Base-by-base conservation (phyloP, 2,113 vertebrate genomes). In the Phalacrocorax brasilianus region DNA sequence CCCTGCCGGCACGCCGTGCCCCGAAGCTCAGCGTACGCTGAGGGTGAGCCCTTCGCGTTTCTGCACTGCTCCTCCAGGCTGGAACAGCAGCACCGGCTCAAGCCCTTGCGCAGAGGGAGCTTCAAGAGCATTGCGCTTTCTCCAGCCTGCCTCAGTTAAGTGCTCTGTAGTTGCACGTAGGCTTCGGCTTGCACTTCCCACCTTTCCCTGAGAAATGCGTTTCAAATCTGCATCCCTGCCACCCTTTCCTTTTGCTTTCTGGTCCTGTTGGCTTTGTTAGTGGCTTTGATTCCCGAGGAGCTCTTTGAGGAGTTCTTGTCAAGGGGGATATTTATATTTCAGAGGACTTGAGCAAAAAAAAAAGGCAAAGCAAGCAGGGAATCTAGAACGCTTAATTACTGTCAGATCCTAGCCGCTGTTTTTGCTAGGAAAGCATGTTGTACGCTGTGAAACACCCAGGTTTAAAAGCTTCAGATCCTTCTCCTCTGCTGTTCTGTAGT, bases 1-100 rank as follows among this genome's bases (percentile, higher is more conserved):
- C 32, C 83, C 55, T 21, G 45, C 52, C 3, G 1, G 23, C 30
- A 20, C 9, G 2, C 47, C 5, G 0, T 8, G 27, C 24, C 63
- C 55, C 47, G 63, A 20, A 8, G 4, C 19, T 13, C 1, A 0
- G 11, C 3, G 4, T 6, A 0, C 21, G 72, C 68, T 44, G 33
- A 23, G 74, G 20, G 33, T 2, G 0, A 44, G 30, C 24, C 35
- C 27, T 61, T 49, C 59, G 63, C 28, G 0, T 32, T 21, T 40
- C 65, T 53, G 45, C 68, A 5, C 33, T 6, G 26, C 49, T 65
- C 15, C 70, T 52, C 50, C 0, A 0, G 11, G 28, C 38, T 1
- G 45, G 7, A 4, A 1, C 70, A 33, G 70, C 68, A n/a, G 53
- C 71, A 2, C 20, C 1, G 2, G 9, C 49, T 35, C 44, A 33